Evolutionary conservation across 2,888 invertebrate genomes (phyloP).

Genomic region (Thereva nobilitata): DNA sequence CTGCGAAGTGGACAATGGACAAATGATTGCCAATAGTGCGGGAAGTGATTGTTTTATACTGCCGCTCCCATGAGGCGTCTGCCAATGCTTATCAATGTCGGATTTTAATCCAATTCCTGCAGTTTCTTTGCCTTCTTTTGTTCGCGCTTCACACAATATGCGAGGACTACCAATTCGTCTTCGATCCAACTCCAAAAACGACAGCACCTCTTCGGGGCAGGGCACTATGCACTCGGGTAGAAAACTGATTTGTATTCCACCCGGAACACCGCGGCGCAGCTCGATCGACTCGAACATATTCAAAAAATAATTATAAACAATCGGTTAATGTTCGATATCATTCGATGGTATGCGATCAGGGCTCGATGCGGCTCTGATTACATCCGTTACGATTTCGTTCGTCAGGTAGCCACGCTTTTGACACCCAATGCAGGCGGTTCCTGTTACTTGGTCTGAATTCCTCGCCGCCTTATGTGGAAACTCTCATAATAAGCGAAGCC

Average conservation of each 20-base stretch:
- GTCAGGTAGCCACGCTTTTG: neutral
- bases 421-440: conserved; percentile 13
- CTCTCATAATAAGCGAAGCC: neutral
- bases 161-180: conserved; percentile 22
- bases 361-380: conserved; percentile 6
- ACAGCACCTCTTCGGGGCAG: neutral
- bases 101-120: conserved; percentile 48
- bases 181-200: conserved; percentile 34
- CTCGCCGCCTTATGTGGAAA: conserved; percentile 11
- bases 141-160: conserved; percentile 12
- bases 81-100: conserved; percentile 15
- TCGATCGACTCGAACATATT: conserved; percentile 5
- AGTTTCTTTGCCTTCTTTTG: conserved; percentile 48
- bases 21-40: conserved; percentile 57
- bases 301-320: conserved; percentile 24
- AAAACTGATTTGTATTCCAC: conserved; percentile 31
- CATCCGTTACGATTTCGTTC: conserved; percentile 37
- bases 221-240: conserved; percentile 10
- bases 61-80: conserved; percentile 53
- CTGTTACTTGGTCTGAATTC: conserved; percentile 39
- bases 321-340: neutral
- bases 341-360: conserved; percentile 18
- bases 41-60: conserved; percentile 58
- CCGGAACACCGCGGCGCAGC: neutral
- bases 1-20: conserved; percentile 53